Evolutionary conservation across 2,888 invertebrate species (phyloP).

Genomic region (Phasia obesa): DNA sequence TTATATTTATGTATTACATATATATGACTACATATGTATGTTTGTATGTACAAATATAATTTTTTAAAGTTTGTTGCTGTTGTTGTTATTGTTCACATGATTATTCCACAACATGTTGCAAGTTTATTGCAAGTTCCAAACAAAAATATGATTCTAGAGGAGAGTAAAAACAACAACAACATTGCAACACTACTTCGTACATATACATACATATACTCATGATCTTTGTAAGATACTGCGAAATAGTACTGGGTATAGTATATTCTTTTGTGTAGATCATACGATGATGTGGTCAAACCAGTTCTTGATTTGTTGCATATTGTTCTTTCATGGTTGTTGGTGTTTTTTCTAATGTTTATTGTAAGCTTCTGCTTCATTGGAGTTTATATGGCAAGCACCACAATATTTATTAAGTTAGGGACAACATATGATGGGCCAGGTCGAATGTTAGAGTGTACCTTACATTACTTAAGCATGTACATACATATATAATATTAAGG

Average conservation of each 20-base stretch:
- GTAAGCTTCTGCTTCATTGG: slow-evolving; percentile 65
- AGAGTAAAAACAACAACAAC: slow-evolving; percentile 15
- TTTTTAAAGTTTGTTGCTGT: slow-evolving; percentile 31
- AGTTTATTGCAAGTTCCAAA: slow-evolving; percentile 51
- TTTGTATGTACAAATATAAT: too few relatives aligned
- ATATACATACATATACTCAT: too few relatives aligned
- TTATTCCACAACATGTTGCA: slow-evolving; percentile 66
- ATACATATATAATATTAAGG: too few relatives aligned
- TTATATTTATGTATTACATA: slow-evolving; percentile 58
- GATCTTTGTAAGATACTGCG: slow-evolving; percentile 21
- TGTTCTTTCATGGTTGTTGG: slow-evolving; percentile 24
- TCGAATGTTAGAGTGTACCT: neutral
- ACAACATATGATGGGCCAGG: neutral
- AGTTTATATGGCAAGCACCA: slow-evolving; percentile 50
- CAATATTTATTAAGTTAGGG: neutral
- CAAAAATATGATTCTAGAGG: slow-evolving; percentile 59
- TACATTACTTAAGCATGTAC: neutral
- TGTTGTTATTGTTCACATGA: slow-evolving; percentile 73
- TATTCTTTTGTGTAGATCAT: slow-evolving; percentile 10
- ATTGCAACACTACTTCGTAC: slow-evolving; percentile 28
- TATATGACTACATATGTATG: too few relatives aligned
- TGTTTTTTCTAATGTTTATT: slow-evolving; percentile 55
- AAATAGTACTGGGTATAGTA: slow-evolving; percentile 7
- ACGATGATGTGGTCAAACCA: slow-evolving; percentile 66
- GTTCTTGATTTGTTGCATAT: slow-evolving; percentile 61